A percentile compares a stretch with the other conserved stretches of the same genome.
Evolutionary conservation across 2,888 invertebrate genomes (phyloP).

Genomic region (Athalia rosae): DNA sequence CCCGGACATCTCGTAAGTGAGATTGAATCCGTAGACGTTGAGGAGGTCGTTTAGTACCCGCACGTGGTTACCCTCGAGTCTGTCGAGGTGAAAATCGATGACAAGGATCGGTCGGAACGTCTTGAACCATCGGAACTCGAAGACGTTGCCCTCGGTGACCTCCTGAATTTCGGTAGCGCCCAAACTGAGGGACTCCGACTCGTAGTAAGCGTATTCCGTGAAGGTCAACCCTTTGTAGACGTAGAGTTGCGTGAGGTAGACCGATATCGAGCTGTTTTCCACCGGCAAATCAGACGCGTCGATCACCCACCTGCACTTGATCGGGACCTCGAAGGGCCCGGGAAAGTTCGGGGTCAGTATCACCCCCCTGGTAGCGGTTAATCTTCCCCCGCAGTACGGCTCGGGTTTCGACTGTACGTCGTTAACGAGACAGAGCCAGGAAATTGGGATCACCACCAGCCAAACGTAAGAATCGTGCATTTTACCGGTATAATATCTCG

Average conservation of each 20-base stretch:
- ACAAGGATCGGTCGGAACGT: constrained; percentile 85
- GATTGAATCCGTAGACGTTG: constrained; percentile 93
- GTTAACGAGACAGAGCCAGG: constrained; percentile 30
- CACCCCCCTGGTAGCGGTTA: constrained; percentile 81
- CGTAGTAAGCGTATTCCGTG: constrained; percentile 86
- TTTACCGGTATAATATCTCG: constrained; percentile 4
- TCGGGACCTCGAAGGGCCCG: constrained; percentile 85
- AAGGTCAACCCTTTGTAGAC: constrained; percentile 86
- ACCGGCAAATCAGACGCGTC: constrained; percentile 79
- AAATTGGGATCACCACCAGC: constrained; percentile 7
- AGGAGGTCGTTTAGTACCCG: constrained; percentile 87
- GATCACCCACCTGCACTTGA: constrained; percentile 91
- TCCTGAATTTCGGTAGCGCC: constrained; percentile 81
- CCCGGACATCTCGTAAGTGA: constrained; percentile 89
- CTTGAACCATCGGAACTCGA: constrained; percentile 76
- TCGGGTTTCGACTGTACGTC: constrained; percentile 26
- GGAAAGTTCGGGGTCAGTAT: constrained; percentile 92
- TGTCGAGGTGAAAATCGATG: constrained; percentile 83
- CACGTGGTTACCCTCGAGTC: constrained; percentile 87
- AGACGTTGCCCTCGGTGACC: constrained; percentile 85
- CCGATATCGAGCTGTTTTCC: constrained; percentile 83
- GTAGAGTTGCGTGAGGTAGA: constrained; percentile 93
- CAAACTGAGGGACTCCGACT: constrained; percentile 79
- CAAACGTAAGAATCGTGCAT: constrained; percentile 20
- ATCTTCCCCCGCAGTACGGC: constrained; percentile 79